Conservation (phyloP, 1,140 invertebrate genomes). For the Mya arenaria region DNA sequence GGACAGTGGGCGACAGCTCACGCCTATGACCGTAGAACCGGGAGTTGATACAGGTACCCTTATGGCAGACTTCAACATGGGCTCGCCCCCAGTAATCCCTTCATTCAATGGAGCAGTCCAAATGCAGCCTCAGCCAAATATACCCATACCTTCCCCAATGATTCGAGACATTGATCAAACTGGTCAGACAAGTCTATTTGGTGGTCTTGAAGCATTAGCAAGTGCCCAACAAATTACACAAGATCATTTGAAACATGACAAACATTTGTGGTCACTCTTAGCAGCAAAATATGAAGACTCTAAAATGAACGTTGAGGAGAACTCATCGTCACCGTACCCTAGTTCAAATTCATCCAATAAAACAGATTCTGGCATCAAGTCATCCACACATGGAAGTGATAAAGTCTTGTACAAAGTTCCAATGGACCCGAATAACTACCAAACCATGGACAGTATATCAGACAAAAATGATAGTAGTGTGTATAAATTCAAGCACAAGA, state of each 20-base stretch:
- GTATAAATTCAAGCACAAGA: constrained; percentile 97
- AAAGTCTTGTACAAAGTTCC: constrained; percentile 47
- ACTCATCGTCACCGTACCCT: constrained; percentile 25
- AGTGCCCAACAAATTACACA: constrained; percentile 51
- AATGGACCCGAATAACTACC: constrained; percentile 47
- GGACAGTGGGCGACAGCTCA: background rate
- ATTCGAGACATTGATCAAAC: background rate
- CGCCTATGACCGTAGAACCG: background rate
- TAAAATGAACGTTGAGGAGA: constrained; percentile 30
- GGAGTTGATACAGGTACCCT: background rate
- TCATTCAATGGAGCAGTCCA: background rate
- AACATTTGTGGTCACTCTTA: constrained; percentile 58
- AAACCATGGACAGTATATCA: constrained; percentile 9
- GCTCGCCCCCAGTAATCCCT: background rate
- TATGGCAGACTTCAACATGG: background rate
- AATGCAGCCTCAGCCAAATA: background rate
- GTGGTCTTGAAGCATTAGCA: constrained; percentile 25
- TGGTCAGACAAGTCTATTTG: background rate
- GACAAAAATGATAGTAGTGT: constrained; percentile 76
- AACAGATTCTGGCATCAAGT: constrained; percentile 8
- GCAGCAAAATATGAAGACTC: constrained; percentile 24
- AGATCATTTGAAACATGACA: constrained; percentile 50
- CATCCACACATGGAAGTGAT: constrained; percentile 39
- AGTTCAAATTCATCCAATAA: constrained; percentile 33
- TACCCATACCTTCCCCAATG: background rate